A percentile compares a stretch with the other conserved stretches of the same genome.
Evolutionary conservation across 2,888 invertebrate species (phyloP).

Genomic region (Kuschelorhynchus macadamiae): DNA sequence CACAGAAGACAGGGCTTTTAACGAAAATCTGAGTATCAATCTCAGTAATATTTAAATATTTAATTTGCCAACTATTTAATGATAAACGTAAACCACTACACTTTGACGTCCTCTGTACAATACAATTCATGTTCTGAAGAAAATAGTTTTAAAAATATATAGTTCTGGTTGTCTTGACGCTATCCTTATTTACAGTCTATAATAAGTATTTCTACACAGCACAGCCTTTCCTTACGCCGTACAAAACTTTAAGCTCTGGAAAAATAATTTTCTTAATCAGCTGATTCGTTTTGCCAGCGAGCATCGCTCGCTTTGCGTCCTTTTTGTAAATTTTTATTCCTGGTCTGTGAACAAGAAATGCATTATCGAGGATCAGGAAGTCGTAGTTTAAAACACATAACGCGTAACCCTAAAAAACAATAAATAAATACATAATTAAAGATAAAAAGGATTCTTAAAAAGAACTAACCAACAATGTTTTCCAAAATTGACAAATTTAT

Average conservation of each 20-base stretch:
- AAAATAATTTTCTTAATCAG: slow-evolving; percentile 85
- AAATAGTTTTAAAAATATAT: no score
- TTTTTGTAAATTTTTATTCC: slow-evolving; percentile 89
- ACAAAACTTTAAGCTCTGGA: slow-evolving; percentile 88
- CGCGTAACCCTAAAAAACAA: slow-evolving; percentile 82
- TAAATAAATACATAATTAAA: slow-evolving; percentile 26
- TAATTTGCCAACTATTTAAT: no score
- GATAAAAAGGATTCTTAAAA: no score
- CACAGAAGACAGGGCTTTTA: no score
- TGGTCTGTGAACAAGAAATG: slow-evolving; percentile 93
- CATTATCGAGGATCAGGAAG: slow-evolving; percentile 93
- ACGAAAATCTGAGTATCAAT: no score
- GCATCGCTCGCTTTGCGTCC: slow-evolving; percentile 81
- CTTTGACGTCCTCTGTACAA: no score
- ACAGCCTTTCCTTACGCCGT: slow-evolving; percentile 85
- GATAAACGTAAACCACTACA: no score
- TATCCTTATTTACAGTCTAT: slow-evolving; percentile 1
- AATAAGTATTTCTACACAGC: slow-evolving; percentile 72
- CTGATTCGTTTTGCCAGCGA: slow-evolving; percentile 83
- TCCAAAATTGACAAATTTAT: no score
- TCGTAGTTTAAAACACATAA: slow-evolving; percentile 93
- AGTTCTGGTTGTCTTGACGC: no score
- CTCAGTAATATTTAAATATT: no score
- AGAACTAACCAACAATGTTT: no score
- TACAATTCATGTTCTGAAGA: no score